Conservation (phyloP, 2,888 invertebrate species). For the Carpatolechia fugitivella region DNA sequence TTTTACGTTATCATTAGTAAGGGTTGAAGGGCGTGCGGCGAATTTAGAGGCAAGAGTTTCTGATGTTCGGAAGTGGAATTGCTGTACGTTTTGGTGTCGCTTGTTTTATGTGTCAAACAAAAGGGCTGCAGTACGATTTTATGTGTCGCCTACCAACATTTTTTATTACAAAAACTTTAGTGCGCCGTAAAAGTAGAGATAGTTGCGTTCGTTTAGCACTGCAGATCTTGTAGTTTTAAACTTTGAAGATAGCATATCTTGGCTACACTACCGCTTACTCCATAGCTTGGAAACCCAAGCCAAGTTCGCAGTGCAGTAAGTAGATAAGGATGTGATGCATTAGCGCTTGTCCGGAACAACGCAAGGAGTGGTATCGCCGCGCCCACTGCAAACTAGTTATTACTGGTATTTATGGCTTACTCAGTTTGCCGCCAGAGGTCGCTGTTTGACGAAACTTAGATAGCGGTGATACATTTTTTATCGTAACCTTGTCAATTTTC, state of each 20-base stretch:
- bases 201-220: neutral
- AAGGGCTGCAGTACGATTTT: neutral
- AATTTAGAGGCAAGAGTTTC: neutral
- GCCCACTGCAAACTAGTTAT: neutral
- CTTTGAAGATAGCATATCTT: neutral
- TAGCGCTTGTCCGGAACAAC: conserved; percentile 46
- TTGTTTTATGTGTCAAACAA: neutral
- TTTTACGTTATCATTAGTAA: conserved; percentile 10
- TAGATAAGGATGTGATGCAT: conserved; percentile 66
- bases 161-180: neutral
- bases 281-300: neutral
- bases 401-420: neutral
- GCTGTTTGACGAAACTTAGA: too few relatives aligned
- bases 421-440: neutral
- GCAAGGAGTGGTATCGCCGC: conserved; percentile 13
- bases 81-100: neutral
- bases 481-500: too few relatives aligned
- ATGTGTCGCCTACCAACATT: neutral
- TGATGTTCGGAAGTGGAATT: neutral
- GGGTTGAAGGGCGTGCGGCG: conserved; percentile 2
- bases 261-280: neutral
- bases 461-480: too few relatives aligned
- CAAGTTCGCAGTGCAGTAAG: conserved; percentile 39
- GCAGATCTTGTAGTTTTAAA: neutral
- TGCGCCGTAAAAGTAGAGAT: neutral